A percentile compares a stretch with the other conserved stretches of the same genome.
Evolutionary conservation across 2,888 invertebrate species (phyloP).

Genomic region (Agapetus fuscipes): DNA sequence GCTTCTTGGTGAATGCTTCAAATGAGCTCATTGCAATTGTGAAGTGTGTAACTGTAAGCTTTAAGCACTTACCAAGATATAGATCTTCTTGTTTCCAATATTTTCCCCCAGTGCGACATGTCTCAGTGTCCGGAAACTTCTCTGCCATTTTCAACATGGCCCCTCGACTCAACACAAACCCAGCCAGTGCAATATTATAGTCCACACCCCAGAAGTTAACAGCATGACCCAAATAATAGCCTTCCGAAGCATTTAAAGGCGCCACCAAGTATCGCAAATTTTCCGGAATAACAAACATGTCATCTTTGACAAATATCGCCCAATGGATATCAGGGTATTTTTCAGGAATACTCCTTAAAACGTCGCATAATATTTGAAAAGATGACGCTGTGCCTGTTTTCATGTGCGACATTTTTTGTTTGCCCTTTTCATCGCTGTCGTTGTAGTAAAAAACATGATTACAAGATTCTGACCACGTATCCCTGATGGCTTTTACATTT

Average conservation of each 20-base stretch:
- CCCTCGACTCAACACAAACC: conserved; percentile 45
- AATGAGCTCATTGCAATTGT: background rate
- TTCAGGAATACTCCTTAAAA: conserved; percentile 29
- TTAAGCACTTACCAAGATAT: conserved; percentile 36
- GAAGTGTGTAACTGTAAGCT: background rate
- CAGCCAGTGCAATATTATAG: conserved; percentile 46
- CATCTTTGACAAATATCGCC: conserved; percentile 45
- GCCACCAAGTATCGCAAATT: conserved; percentile 44
- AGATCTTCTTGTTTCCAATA: conserved; percentile 50
- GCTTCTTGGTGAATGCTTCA: too few species aligned
- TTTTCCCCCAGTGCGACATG: conserved; percentile 37
- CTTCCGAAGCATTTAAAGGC: conserved; percentile 31
- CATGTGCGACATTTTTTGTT: background rate
- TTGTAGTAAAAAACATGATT: conserved; percentile 29
- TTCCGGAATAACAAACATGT: conserved; percentile 45
- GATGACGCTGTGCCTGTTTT: conserved; percentile 29
- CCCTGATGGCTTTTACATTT: conserved; percentile 30
- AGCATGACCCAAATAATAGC: conserved; percentile 46
- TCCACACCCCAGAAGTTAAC: conserved; percentile 42
- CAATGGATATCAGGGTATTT: conserved; percentile 30
- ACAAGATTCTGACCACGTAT: conserved; percentile 35
- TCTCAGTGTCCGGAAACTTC: conserved; percentile 31
- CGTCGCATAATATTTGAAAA: conserved; percentile 36
- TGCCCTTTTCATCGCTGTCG: conserved; percentile 5
- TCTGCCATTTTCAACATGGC: conserved; percentile 32